Conservation (phyloP, 2,113 vertebrate species). For the Sminthopsis crassicaudata region DNA sequence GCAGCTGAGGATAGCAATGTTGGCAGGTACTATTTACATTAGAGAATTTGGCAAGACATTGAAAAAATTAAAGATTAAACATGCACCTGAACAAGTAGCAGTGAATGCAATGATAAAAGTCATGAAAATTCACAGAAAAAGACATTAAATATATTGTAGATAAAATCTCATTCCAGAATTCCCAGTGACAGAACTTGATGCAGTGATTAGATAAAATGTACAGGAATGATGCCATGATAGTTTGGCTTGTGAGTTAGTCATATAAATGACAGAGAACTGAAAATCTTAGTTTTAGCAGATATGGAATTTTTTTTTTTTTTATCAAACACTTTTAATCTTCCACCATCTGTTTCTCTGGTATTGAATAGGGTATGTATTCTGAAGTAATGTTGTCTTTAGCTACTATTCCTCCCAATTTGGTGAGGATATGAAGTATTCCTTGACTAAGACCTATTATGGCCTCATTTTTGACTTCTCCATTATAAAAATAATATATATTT, state of each 20-base stretch:
- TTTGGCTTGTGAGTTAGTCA: background rate
- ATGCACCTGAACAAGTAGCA: background rate
- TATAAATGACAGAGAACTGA: background rate
- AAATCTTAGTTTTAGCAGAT: background rate
- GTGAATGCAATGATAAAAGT: background rate
- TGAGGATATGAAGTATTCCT: background rate
- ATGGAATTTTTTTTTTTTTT: background rate
- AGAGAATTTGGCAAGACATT: background rate
- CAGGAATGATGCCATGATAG: background rate
- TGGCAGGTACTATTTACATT: background rate
- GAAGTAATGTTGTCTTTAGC: background rate
- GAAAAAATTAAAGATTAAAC: background rate
- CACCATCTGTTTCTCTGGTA: background rate
- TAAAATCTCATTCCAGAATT: background rate
- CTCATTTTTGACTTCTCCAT: background rate
- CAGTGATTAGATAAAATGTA: background rate
- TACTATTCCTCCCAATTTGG: background rate
- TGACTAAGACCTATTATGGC: background rate
- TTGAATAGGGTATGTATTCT: background rate
- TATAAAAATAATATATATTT: background rate
- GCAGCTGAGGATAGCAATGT: background rate
- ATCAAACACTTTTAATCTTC: background rate
- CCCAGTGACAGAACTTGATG: background rate
- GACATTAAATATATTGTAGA: background rate
- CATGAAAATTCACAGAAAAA: background rate